Conservation (phyloP, 2,888 invertebrate genomes). For the Perithous albicinctus region DNA sequence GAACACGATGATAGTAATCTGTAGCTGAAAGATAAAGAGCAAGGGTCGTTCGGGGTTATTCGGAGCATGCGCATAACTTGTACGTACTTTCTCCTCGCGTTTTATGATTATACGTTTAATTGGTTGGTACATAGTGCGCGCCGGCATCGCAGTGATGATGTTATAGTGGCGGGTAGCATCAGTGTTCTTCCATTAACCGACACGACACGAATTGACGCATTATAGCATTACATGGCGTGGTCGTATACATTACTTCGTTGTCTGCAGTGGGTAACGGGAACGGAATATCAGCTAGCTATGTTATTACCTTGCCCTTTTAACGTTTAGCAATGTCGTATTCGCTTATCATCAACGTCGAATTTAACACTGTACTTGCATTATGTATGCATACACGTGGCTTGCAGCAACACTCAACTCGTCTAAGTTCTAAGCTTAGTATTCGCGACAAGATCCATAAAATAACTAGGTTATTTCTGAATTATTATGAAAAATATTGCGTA, state of each 20-base stretch:
- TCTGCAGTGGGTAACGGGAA: slow-evolving; percentile 13
- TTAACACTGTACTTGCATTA: slow-evolving; percentile 5
- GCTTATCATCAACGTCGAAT: not conserved
- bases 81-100: slow-evolving; percentile 26
- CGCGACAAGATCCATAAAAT: not conserved
- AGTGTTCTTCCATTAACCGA: slow-evolving; percentile 49
- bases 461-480: slow-evolving; percentile 23
- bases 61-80: slow-evolving; percentile 28
- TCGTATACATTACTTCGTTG: slow-evolving; percentile 39
- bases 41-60: slow-evolving; percentile 52
- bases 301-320: slow-evolving; percentile 21
- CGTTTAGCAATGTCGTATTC: slow-evolving; percentile 14
- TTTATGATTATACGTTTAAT: slow-evolving; percentile 59
- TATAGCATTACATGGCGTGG: slow-evolving; percentile 26
- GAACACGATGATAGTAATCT: slow-evolving; percentile 8
- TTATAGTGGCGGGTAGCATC: slow-evolving; percentile 19
- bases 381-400: slow-evolving; percentile 1
- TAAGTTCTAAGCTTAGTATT: not conserved
- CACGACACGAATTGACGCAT: slow-evolving; percentile 31
- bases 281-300: slow-evolving; percentile 11
- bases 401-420: not conserved
- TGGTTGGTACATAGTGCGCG: slow-evolving; percentile 58
- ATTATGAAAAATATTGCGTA: slow-evolving; percentile 31
- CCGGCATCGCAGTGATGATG: slow-evolving; percentile 1
- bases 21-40: slow-evolving; percentile 54